Evolutionary conservation across 2,797 vertebrate species (phyloP), one percentile per base, ranked within the genome.

Genomic region (Tympanoctomys barrerae): DNA sequence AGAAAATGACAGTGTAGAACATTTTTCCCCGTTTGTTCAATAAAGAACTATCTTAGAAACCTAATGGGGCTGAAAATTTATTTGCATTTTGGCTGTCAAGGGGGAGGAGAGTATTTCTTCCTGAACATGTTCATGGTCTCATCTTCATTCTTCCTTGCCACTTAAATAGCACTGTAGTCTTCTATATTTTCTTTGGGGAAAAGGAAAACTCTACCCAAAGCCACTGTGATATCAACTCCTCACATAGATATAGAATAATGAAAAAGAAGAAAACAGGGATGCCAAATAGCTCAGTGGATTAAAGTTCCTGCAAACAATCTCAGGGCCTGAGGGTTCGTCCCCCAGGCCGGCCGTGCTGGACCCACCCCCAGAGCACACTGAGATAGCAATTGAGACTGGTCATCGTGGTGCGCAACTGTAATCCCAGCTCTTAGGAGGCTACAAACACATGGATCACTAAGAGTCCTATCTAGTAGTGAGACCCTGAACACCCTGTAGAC

Each of bases 31-130:
- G 2, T 92, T 95, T 90, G 18, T 88, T 91, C 42, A 75, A 64
- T 77, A 96, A 90, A 46, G 42, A 59, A 59, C 28, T 82, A 36
- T 70, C 52, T 77, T 73, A 87, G 79, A 79, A 89, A 75, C 13
- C 42, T 85, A 82, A 61, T 73, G 10, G 54, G 28, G 16, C 49
- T 66, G 13, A 88, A 85, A 66, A 28, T 24, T n/a, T 52, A 18
- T 89, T 84, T 80, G 33, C 8, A 9, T 87, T 89, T 79, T 91
- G 54, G 2, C 8, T 68, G 2, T n/a, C 42, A 46, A 28, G 21
- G 28, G 46, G 39, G 22, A 62, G 22, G 68, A 64, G 14, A 5
- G 3, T 39, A 13, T 5, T 54, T 71, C 28, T 78, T 62, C n/a
- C 77, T 57, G 8, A 89, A 75, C 62, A 18, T 68, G 42, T 71